These are phyloP conservation scores for Ondatra zibethicus DNA, from an alignment of 2,113 vertebrate species.

Conservation along the genomic window DNA sequence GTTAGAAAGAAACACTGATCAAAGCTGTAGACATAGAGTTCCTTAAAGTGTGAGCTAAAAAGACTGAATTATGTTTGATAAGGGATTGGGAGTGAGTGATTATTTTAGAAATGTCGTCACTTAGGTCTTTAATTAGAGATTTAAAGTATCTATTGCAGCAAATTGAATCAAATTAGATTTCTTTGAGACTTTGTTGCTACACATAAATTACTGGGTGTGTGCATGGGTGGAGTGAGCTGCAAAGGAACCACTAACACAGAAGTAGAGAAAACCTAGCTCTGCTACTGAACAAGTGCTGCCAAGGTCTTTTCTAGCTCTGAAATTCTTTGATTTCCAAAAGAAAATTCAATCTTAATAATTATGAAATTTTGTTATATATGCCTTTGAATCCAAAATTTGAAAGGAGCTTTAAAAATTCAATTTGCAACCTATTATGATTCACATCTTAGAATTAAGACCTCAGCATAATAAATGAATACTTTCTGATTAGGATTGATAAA, in stretches of 20 bases:
- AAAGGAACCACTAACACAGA: conserved; percentile 26
- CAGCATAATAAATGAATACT: conserved; percentile 43
- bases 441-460: conserved; percentile 55
- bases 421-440: conserved; percentile 37
- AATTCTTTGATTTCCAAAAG: conserved; percentile 31
- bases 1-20: conserved; percentile 30
- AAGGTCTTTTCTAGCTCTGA: not conserved
- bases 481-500: conserved; percentile 59
- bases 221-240: not conserved
- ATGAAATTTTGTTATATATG: conserved; percentile 17
- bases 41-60: conserved; percentile 14
- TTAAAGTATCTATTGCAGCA: conserved; percentile 49
- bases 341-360: conserved; percentile 13
- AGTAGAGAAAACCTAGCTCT: not conserved
- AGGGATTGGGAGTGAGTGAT: conserved; percentile 34
- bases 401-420: conserved; percentile 49
- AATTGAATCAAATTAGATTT: conserved; percentile 49
- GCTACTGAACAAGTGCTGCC: not conserved
- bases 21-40: conserved; percentile 19
- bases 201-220: conserved; percentile 1
- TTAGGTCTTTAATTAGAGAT: conserved; percentile 54
- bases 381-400: conserved; percentile 37
- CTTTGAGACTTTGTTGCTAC: conserved; percentile 5
- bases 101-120: conserved; percentile 62
- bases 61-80: conserved; percentile 34